A percentile compares a stretch with the other conserved stretches of the same genome.
phyloP scores from a whole-genome alignment of 2,797 vertebrate genomes.

The Anguilla anguilla region DNA sequence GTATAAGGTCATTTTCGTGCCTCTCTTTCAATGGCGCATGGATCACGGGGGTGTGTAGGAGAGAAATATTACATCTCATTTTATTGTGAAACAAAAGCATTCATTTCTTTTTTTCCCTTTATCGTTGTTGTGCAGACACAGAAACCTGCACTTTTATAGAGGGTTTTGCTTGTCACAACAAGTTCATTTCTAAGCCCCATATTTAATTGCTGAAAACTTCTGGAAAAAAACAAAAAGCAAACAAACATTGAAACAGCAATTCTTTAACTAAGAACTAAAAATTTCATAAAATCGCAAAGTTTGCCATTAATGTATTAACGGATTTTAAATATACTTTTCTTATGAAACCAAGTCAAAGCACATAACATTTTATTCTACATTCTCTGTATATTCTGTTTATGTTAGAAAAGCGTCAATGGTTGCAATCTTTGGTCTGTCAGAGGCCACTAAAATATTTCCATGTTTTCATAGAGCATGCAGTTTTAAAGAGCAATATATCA shows the following conservation, averaged over 20 bases:
- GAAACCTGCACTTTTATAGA: neutral
- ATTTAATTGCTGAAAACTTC: neutral
- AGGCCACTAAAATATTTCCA: neutral
- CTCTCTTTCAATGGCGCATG: neutral
- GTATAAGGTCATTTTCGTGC: conserved; percentile 2
- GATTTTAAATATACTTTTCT: neutral
- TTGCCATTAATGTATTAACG: neutral
- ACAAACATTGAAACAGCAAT: neutral
- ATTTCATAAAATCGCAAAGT: neutral
- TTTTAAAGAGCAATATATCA: neutral
- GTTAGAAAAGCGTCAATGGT: neutral
- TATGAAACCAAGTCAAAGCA: neutral
- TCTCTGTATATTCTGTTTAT: neutral
- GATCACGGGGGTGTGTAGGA: neutral
- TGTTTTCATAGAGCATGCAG: neutral
- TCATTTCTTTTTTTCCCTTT: neutral
- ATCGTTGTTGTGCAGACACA: neutral
- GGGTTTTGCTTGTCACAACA: neutral
- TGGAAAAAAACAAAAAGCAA: neutral
- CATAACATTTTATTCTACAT: neutral
- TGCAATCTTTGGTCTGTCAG: neutral
- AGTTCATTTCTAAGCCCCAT: neutral
- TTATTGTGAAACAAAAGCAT: neutral
- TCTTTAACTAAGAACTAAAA: neutral
- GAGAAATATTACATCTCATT: neutral